Percentiles rank a stretch among this genome's conserved stretches.
phyloP scores from a whole-genome alignment of 2,888 invertebrate species.

The Stratiomys singularior region DNA sequence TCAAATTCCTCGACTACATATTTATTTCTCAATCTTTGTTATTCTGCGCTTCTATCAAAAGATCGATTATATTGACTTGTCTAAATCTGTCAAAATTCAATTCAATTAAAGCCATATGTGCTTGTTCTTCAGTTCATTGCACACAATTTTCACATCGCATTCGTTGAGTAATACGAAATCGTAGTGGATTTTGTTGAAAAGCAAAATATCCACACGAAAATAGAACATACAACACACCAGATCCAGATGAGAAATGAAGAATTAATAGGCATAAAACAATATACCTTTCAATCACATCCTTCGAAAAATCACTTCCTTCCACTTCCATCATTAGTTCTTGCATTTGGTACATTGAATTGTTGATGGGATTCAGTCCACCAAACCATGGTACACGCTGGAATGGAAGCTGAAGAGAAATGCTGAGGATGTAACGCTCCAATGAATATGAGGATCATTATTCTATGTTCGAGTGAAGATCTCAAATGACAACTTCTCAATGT shows the following conservation, averaged over 20 bases:
- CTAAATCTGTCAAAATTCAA: slow-evolving; percentile 34
- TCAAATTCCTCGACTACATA: background rate
- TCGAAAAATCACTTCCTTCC: slow-evolving; percentile 35
- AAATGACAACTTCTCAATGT: slow-evolving; percentile 32
- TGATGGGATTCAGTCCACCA: too few species aligned
- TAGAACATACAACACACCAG: slow-evolving; percentile 11
- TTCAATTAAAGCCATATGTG: slow-evolving; percentile 44
- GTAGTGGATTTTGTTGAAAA: slow-evolving; percentile 23
- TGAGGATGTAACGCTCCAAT: slow-evolving; percentile 19
- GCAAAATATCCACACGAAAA: slow-evolving; percentile 25
- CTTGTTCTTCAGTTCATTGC: background rate
- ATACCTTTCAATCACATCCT: slow-evolving; percentile 44
- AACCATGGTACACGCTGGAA: background rate
- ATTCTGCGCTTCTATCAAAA: background rate
- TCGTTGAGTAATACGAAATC: background rate
- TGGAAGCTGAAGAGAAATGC: background rate
- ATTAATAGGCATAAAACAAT: slow-evolving; percentile 43
- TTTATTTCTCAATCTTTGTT: background rate
- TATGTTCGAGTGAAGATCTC: slow-evolving; percentile 28
- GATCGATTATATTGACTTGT: slow-evolving; percentile 36
- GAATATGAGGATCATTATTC: background rate
- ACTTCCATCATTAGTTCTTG: background rate
- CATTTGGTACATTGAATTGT: too few species aligned
- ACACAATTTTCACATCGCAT: background rate
- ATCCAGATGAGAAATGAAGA: background rate